Evolutionary conservation across 2,113 vertebrate genomes (phyloP).

Genomic region (Megaleporinus macrocephalus): DNA sequence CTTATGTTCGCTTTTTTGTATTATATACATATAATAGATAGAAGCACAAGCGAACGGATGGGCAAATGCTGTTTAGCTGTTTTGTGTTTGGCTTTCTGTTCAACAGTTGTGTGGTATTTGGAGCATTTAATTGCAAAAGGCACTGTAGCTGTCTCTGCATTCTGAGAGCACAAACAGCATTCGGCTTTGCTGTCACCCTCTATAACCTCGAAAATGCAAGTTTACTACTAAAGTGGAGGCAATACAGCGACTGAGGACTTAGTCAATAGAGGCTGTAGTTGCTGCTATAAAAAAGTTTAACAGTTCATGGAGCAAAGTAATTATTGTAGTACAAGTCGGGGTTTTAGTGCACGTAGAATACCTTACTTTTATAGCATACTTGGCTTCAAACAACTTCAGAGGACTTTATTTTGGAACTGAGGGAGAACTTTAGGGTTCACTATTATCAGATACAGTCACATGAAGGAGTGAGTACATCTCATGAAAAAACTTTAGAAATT

Average conservation of each 20-base stretch:
- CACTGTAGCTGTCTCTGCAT: not conserved
- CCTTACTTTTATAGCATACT: not conserved
- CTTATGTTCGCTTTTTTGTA: not conserved
- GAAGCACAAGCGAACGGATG: not conserved
- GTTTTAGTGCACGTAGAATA: not conserved
- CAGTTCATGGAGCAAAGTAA: not conserved
- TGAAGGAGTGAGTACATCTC: too few relatives aligned
- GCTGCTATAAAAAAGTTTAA: not conserved
- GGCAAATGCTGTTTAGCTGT: slow-evolving; percentile 2
- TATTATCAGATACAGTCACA: too few relatives aligned
- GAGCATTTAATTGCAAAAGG: not conserved
- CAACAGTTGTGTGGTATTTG: not conserved
- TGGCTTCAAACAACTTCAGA: not conserved
- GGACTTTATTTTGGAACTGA: not conserved
- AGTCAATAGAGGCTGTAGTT: not conserved
- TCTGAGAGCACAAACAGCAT: slow-evolving; percentile 12
- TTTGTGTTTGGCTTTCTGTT: not conserved
- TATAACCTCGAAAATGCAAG: not conserved
- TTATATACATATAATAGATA: not conserved
- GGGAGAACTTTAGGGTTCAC: too few relatives aligned
- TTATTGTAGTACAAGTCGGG: not conserved
- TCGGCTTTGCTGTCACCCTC: slow-evolving; percentile 5
- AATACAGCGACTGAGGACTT: not conserved
- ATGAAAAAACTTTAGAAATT: too few relatives aligned
- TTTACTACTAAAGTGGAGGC: not conserved